Base-by-base conservation (phyloP, 2,113 vertebrate genomes). In the Nettapus auritus region DNA sequence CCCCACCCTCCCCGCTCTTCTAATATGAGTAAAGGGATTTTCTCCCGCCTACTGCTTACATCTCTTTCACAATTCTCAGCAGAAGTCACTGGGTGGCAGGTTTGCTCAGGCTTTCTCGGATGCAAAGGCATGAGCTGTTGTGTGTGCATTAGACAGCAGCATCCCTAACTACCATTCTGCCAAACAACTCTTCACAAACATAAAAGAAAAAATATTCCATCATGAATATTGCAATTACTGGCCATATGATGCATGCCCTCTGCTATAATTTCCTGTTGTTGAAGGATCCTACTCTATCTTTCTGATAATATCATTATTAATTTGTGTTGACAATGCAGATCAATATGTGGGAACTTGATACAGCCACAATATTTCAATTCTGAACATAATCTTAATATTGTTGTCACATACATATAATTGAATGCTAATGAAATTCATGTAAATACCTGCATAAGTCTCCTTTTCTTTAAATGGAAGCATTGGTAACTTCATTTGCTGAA, bases 41-140 rank as follows among this genome's bases (percentile, higher is more conserved):
- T 77, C 36, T 67, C 36, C 20, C 60, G 28, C 26, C 11, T 73
- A 3, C 23, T 1, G 0, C 31, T 71, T 82, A 48, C 55, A 21
- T 63, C 80, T 57, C 53, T 29, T 71, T 55, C 78, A 94, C 81
- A 93, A 31, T 96, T 96, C 81, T 81, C 31, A 38, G 33, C 44
- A 75, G 34, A 52, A 57, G 81, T 95, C 98, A 93, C 96, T 73
- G 87, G 82, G 88, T 79, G 97, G 96, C 96, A 93, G 48, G 9
- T 84, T 95, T 97, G 95, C 42, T 82, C 90, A 95, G 93, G 44
- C 18, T 93, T 95, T 96, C 55, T 89, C 11, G 2, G 56, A 36
- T 82, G 53, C 42, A 6, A 26, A 26, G 21, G 11, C 3, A 0
- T 11, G 17, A 31, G n/a, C 31, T 76, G 36, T 14, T 63, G 29